These are phyloP conservation scores for Pomacea maculata DNA, from an alignment of 1,140 invertebrate species.

Conservation along the genomic window DNA sequence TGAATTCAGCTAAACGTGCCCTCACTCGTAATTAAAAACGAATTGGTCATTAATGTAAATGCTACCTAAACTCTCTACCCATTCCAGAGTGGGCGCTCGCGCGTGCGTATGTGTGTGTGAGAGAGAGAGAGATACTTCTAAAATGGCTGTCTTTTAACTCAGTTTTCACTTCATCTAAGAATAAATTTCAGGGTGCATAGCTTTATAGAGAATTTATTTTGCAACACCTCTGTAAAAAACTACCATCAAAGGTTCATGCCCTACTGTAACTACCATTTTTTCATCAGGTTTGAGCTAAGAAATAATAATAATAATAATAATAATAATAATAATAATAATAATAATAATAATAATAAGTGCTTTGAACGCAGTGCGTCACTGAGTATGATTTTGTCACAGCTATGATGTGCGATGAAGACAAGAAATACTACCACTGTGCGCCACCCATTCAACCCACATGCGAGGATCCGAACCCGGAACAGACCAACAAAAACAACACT, in stretches of 20 bases:
- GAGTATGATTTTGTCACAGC: conserved; percentile 67
- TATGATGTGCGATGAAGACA: conserved; percentile 86
- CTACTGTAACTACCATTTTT: no score
- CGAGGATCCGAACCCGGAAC: conserved; percentile 71
- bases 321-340: no score
- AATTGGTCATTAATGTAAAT: no score
- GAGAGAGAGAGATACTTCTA: no score
- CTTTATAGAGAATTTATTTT: not conserved
- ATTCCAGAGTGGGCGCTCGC: not conserved
- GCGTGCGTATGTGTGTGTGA: not conserved
- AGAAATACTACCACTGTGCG: conserved; percentile 81
- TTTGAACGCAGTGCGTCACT: conserved; percentile 14
- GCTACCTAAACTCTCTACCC: no score
- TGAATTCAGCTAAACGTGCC: no score
- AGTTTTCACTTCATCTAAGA: not conserved
- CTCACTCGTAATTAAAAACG: no score
- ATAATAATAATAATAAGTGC: not conserved
- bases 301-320: no score
- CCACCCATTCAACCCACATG: conserved; percentile 79
- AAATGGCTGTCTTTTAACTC: not conserved
- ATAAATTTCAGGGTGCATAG: not conserved
- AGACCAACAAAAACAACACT: conserved; percentile 68
- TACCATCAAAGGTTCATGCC: no score
- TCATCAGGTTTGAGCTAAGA: no score
- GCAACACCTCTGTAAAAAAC: not conserved